Evolutionary conservation across 35 echinoderm and acorn worm genomes (phyloP).

Genomic region (Lytechinus pictus): DNA sequence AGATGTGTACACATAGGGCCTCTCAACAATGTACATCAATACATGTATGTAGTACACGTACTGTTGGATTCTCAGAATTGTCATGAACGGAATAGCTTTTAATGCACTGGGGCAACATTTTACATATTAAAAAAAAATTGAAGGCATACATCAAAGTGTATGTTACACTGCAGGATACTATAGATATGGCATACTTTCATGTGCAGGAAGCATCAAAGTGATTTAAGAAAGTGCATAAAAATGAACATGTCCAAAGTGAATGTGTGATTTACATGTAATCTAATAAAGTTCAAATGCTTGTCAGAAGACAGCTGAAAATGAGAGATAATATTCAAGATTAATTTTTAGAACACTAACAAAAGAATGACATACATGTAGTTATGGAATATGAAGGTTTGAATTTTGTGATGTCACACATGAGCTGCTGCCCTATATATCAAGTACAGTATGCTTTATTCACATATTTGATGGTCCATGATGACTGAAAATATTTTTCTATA

Average conservation of each 20-base stretch:
- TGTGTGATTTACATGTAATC: background rate
- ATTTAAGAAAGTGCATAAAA: background rate
- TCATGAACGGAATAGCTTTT: background rate
- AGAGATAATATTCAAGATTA: too few species aligned
- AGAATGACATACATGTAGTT: too few species aligned
- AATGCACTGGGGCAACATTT: background rate
- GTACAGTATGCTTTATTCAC: too few species aligned
- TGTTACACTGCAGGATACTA: too few species aligned
- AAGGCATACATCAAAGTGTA: background rate
- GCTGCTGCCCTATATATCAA: too few species aligned
- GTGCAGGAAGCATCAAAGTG: background rate
- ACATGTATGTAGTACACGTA: background rate
- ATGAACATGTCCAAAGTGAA: background rate
- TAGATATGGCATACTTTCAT: too few species aligned
- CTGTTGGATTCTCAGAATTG: background rate
- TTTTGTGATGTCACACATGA: too few species aligned
- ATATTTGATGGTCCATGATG: too few species aligned
- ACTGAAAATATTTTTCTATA: too few species aligned
- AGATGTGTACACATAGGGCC: constrained; percentile 7
- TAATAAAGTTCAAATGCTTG: background rate
- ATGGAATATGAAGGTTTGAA: too few species aligned
- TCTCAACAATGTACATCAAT: background rate
- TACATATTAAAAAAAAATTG: background rate
- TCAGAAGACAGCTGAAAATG: too few species aligned
- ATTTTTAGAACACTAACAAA: too few species aligned